A percentile compares a stretch with the other conserved stretches of the same genome.
Evolutionary conservation across 1,140 invertebrate genomes (phyloP).

Genomic region (Magallana ariakensis): DNA sequence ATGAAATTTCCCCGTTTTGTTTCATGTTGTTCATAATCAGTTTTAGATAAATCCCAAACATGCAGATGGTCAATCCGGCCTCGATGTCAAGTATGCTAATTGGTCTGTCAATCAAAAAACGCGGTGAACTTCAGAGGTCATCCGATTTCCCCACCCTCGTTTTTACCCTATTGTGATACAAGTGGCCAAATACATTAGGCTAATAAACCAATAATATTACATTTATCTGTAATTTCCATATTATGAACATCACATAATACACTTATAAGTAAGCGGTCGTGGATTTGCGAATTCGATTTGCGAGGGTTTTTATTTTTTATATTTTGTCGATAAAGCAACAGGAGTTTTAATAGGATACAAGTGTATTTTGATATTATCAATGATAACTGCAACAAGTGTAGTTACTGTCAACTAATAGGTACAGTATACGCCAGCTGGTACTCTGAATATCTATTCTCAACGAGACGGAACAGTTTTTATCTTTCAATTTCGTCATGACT

Average conservation of each 20-base stretch:
- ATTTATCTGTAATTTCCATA: slow-evolving; percentile 15
- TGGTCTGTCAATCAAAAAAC: background rate
- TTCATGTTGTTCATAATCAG: background rate
- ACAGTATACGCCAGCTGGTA: slow-evolving; percentile 31
- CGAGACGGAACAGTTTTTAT: slow-evolving; percentile 40
- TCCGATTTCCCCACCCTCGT: background rate
- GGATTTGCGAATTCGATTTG: slow-evolving; percentile 3
- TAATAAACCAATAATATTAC: slow-evolving; percentile 27
- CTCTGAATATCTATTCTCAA: slow-evolving; percentile 34
- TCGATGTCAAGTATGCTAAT: background rate
- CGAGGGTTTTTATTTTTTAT: background rate
- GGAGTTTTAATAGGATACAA: slow-evolving; percentile 36
- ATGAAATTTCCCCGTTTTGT: background rate
- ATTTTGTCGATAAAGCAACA: slow-evolving; percentile 14
- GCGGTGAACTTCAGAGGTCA: background rate
- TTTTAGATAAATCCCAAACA: background rate
- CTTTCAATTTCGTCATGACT: slow-evolving; percentile 37
- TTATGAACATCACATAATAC: background rate
- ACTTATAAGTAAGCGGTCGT: background rate
- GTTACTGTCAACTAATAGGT: slow-evolving; percentile 3
- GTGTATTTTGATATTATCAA: slow-evolving; percentile 32
- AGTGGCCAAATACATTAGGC: background rate
- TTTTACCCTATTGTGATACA: background rate
- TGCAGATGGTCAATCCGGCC: background rate
- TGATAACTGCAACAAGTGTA: slow-evolving; percentile 28